A percentile compares a stretch with the other conserved stretches of the same genome.
Evolutionary conservation across 2,797 vertebrate species (phyloP).

Genomic region (Morelia viridis): DNA sequence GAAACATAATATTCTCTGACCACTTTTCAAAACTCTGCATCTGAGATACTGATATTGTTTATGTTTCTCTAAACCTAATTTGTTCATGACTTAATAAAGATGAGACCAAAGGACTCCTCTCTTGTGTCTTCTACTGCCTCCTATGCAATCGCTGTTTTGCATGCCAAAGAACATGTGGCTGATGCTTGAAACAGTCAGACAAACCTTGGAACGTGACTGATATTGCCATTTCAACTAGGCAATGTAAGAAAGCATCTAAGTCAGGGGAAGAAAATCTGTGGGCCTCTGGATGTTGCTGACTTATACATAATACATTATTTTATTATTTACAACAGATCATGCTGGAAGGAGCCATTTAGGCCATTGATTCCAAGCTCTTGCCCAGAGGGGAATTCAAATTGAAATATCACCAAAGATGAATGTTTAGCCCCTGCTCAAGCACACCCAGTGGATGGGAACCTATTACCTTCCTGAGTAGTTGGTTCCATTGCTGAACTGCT

Average conservation of each 20-base stretch:
- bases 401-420: no score
- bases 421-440: no score
- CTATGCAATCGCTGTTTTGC: neutral
- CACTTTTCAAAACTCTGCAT: neutral
- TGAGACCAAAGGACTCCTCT: neutral
- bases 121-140: neutral
- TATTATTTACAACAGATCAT: neutral
- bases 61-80: neutral
- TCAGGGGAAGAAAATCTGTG: no score
- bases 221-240: neutral
- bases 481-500: no score
- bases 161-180: neutral
- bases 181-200: neutral
- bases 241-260: neutral
- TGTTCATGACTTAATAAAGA: neutral
- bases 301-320: neutral
- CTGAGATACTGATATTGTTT: neutral
- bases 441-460: no score
- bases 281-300: no score
- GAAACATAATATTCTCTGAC: neutral
- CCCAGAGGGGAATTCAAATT: no score
- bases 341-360: neutral
- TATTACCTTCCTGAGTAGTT: no score
- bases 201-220: neutral
- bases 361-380: no score